These are phyloP conservation scores for Ectemnius lituratus DNA, from an alignment of 2,888 invertebrate genomes.

Conservation along the genomic window DNA sequence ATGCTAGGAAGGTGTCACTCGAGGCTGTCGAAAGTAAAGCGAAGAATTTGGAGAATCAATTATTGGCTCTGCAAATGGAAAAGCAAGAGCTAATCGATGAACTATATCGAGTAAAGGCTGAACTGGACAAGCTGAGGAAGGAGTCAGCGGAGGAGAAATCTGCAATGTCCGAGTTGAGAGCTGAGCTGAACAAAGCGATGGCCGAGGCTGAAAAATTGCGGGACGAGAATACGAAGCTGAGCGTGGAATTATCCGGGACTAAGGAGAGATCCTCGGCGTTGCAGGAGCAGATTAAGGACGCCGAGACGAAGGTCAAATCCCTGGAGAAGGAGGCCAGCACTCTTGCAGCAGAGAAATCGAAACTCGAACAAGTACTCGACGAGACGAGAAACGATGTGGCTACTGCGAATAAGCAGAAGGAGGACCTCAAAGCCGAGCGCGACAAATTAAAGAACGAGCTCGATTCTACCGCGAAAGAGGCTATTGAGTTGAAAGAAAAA, in stretches of 20 bases:
- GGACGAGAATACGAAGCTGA: constrained; percentile 17
- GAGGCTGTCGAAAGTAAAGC: constrained; percentile 15
- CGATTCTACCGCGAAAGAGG: constrained; percentile 15
- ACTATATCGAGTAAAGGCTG: constrained; percentile 47
- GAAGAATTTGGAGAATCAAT: constrained; percentile 25
- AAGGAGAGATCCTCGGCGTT: constrained; percentile 3
- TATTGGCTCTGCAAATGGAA: constrained; percentile 35
- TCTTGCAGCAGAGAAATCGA: background rate
- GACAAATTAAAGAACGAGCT: constrained; percentile 40
- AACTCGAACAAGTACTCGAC: background rate
- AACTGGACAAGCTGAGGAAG: constrained; percentile 46
- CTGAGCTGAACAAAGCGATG: constrained; percentile 39
- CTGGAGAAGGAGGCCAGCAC: background rate
- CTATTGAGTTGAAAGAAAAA: constrained; percentile 26
- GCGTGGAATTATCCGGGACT: background rate
- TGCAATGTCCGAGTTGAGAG: constrained; percentile 41
- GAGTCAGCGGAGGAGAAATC: constrained; percentile 47
- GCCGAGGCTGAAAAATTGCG: constrained; percentile 41
- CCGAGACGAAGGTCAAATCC: constrained; percentile 22
- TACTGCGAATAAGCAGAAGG: constrained; percentile 6
- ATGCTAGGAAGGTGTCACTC: constrained; percentile 20
- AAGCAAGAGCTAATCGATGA: constrained; percentile 50
- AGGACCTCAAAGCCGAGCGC: constrained; percentile 19
- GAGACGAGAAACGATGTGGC: constrained; percentile 2
- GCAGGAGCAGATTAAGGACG: constrained; percentile 24